Evolutionary conservation across 2,888 invertebrate species (phyloP), one percentile per base, ranked within the genome.

Genomic region (Erynnis tages): DNA sequence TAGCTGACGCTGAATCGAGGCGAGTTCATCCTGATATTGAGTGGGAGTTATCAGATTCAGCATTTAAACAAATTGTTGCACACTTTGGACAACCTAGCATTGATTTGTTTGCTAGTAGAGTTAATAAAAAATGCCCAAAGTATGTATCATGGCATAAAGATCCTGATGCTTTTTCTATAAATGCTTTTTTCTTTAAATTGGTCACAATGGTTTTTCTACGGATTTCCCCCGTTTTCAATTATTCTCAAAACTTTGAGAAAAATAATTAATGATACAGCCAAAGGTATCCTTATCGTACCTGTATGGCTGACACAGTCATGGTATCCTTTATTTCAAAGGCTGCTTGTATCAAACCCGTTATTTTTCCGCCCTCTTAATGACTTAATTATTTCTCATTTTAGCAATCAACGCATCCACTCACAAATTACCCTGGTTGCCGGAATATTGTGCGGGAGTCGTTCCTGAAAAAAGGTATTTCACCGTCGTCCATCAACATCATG

Each of bases 1-100:
- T 45, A 6, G 58, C 58, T 5, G 56, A 58, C 10, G 44, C 37
- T 1, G 58, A 58, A 13, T 57, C 54, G 1, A n/a, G n/a, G n/a
- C n/a, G n/a, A n/a, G n/a, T n/a, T n/a, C n/a, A n/a, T n/a, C n/a
- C n/a, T n/a, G n/a, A n/a, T n/a, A n/a, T n/a, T n/a, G n/a, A n/a
- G n/a, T n/a, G n/a, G n/a, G n/a, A n/a, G n/a, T n/a, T n/a, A n/a
- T n/a, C n/a, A n/a, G n/a, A n/a, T n/a, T n/a, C n/a, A n/a, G n/a
- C n/a, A n/a, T n/a, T n/a, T n/a, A n/a, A n/a, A n/a, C n/a, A n/a
- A n/a, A n/a, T n/a, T n/a, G n/a, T n/a, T n/a, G n/a, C n/a, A n/a
- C n/a, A n/a, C n/a, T n/a, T n/a, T n/a, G n/a, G n/a, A n/a, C n/a
- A n/a, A n/a, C n/a, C n/a, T n/a, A n/a, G n/a, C n/a, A n/a, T n/a